Percentiles rank a stretch among this genome's conserved stretches.
phyloP scores from a whole-genome alignment of 2,888 invertebrate genomes.

The Rotaria magnacalcarata region DNA sequence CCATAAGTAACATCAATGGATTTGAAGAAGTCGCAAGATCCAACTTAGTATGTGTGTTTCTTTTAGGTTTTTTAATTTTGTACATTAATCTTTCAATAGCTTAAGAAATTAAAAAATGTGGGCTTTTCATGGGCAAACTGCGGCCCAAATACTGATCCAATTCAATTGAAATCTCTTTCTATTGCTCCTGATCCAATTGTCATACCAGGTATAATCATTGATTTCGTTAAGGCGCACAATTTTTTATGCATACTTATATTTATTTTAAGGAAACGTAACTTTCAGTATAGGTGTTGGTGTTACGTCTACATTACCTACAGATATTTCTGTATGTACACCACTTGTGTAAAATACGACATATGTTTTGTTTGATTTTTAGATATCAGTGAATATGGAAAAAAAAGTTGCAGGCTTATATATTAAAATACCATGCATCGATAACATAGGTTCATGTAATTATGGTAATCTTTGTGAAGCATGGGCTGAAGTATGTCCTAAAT shows the following conservation, averaged over 20 bases:
- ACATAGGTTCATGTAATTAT: conserved; percentile 44
- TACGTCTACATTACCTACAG: not conserved
- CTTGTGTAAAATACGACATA: not conserved
- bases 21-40: not conserved
- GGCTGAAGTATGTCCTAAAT: conserved; percentile 42
- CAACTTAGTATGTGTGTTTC: not conserved
- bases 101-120: not conserved
- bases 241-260: not conserved
- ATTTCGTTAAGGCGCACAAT: conserved; percentile 14
- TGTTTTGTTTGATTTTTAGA: not conserved
- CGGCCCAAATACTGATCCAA: conserved; percentile 43
- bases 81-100: not conserved
- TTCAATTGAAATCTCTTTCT: conserved; percentile 46
- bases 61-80: not conserved
- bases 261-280: not conserved
- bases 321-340: conserved; percentile 32
- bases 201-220: conserved; percentile 48
- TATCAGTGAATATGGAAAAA: conserved; percentile 33
- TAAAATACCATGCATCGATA: conserved; percentile 45
- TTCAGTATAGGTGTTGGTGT: not conserved
- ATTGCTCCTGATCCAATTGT: conserved; percentile 48
- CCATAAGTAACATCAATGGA: not conserved
- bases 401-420: conserved; percentile 44
- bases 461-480: conserved; percentile 39
- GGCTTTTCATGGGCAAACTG: conserved; percentile 44